A percentile compares a stretch with the other conserved stretches of the same genome.
phyloP scores from a whole-genome alignment of 2,113 vertebrate species.

The Proterorhinus semilunaris region DNA sequence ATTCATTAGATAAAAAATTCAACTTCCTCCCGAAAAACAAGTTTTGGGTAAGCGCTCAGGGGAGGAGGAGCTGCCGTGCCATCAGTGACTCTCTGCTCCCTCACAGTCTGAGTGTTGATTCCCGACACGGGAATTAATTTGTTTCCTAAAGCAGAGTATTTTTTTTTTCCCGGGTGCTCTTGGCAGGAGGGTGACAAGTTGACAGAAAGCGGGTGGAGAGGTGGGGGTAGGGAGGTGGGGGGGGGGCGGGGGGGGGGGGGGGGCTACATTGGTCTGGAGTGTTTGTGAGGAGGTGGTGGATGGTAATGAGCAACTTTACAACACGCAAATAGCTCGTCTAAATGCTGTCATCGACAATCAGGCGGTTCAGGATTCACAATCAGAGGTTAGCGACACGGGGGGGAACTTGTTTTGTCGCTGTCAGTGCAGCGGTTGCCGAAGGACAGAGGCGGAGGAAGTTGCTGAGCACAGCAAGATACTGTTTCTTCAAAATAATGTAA shows the following conservation, averaged over 20 bases:
- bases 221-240: constrained; percentile 17
- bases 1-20: constrained; percentile 58
- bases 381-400: constrained; percentile 28
- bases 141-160: constrained; percentile 64
- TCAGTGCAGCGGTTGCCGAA: neutral
- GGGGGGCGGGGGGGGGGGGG: no score
- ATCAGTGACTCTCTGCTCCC: constrained; percentile 56
- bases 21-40: constrained; percentile 56
- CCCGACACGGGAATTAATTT: constrained; percentile 70
- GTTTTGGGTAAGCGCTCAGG: constrained; percentile 55
- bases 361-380: constrained; percentile 53
- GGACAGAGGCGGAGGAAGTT: constrained; percentile 16
- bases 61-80: constrained; percentile 45
- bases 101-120: constrained; percentile 60
- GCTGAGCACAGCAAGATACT: no score
- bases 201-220: constrained; percentile 46
- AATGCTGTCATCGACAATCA: constrained; percentile 68
- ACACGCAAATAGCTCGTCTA: constrained; percentile 56
- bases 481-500: no score
- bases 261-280: constrained; percentile 6
- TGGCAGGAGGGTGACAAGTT: constrained; percentile 57
- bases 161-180: constrained; percentile 49
- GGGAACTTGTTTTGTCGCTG: neutral
- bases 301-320: constrained; percentile 48
- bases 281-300: constrained; percentile 11